Percentiles rank a stretch among this genome's conserved stretches.
Conservation (phyloP, 2,113 vertebrate species). For the Rhizomys pruinosus region DNA sequence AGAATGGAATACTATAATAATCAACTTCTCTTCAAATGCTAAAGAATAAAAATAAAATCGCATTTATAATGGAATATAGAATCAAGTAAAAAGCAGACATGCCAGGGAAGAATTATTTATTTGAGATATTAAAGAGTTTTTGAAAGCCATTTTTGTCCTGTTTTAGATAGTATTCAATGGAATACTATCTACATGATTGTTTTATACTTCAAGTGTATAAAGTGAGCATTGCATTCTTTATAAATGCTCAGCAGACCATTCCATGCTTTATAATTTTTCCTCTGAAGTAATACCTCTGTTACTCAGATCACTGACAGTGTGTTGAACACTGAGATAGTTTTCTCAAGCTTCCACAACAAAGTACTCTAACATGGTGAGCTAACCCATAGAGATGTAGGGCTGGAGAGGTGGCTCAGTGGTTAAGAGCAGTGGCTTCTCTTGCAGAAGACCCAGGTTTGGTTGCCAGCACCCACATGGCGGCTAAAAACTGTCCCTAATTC, state of each 20-base stretch:
- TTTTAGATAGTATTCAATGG: slow-evolving; percentile 17
- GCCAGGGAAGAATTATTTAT: slow-evolving; percentile 37
- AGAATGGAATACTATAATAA: slow-evolving; percentile 35
- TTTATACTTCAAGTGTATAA: not conserved
- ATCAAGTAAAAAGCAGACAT: slow-evolving; percentile 55
- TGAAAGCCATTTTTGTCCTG: not conserved
- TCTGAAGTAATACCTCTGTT: slow-evolving; percentile 12
- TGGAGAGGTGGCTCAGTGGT: too few species aligned
- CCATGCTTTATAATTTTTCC: not conserved
- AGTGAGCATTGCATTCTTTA: slow-evolving; percentile 3
- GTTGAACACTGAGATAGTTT: not conserved
- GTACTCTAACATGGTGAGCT: not conserved
- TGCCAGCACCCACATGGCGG: too few species aligned
- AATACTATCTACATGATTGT: not conserved
- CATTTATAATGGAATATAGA: slow-evolving; percentile 35
- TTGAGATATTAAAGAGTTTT: slow-evolving; percentile 15
- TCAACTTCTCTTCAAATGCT: slow-evolving; percentile 57
- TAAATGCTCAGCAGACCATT: not conserved
- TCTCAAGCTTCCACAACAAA: not conserved
- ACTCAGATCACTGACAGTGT: not conserved
- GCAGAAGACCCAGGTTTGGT: too few species aligned
- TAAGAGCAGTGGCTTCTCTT: too few species aligned
- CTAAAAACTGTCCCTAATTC: too few species aligned
- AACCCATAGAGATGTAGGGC: not conserved
- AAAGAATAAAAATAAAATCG: slow-evolving; percentile 65